These are phyloP conservation scores for Candoia aspera DNA, from an alignment of 2,113 vertebrate species.

Conservation along the genomic window DNA sequence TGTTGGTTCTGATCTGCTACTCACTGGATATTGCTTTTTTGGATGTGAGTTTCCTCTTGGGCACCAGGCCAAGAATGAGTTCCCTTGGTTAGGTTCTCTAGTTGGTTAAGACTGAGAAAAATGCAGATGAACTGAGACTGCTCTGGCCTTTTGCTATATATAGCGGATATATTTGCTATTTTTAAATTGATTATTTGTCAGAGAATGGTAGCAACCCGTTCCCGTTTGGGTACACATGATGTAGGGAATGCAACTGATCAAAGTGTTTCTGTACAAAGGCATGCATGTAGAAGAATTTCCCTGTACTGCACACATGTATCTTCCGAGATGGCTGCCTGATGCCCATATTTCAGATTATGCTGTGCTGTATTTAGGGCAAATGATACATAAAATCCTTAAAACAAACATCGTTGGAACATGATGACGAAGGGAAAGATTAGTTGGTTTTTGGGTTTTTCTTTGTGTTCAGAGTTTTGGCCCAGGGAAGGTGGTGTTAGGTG, in stretches of 20 bases:
- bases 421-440: too few species aligned
- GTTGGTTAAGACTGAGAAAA: conserved; percentile 7
- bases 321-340: background rate
- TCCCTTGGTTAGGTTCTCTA: background rate
- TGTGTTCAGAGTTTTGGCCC: too few species aligned
- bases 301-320: background rate
- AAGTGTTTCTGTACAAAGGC: too few species aligned
- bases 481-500: too few species aligned
- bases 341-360: too few species aligned
- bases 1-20: background rate
- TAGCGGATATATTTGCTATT: conserved; percentile 6
- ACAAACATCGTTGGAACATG: too few species aligned
- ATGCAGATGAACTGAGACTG: conserved; percentile 5
- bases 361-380: too few species aligned
- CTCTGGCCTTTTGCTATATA: conserved; percentile 15
- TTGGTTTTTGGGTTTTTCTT: too few species aligned
- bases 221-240: background rate
- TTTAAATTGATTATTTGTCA: conserved; percentile 29
- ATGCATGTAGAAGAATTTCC: background rate
- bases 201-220: background rate
- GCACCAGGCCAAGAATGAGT: background rate
- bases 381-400: too few species aligned
- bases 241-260: background rate
- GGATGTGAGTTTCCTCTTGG: background rate
- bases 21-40: too few species aligned